Conservation (phyloP, 2,888 invertebrate species). For the Esperia sulphurella region DNA sequence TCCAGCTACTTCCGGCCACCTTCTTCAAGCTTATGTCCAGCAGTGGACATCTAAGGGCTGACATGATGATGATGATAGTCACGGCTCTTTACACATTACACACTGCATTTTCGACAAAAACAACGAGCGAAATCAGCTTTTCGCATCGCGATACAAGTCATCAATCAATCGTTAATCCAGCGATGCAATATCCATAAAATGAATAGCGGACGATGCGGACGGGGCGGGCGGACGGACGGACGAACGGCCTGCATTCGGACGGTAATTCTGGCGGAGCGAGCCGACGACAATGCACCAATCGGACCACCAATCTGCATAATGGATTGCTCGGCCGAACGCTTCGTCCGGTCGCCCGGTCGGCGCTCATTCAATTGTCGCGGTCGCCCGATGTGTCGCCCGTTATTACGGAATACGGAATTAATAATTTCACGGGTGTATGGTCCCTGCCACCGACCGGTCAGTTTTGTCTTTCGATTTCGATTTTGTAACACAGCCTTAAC, state of each 20-base stretch:
- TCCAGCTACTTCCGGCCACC: too few relatives aligned
- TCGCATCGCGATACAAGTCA: slow-evolving; percentile 38
- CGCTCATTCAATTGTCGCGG: slow-evolving; percentile 76
- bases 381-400: slow-evolving; percentile 67
- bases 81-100: background rate
- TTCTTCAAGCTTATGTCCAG: too few relatives aligned
- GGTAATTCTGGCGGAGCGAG: slow-evolving; percentile 51
- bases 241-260: background rate
- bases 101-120: slow-evolving; percentile 1
- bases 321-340: slow-evolving; percentile 73
- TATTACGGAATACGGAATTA: slow-evolving; percentile 71
- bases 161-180: slow-evolving; percentile 70
- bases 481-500: background rate
- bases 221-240: too few relatives aligned
- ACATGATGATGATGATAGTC: too few relatives aligned
- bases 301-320: slow-evolving; percentile 76
- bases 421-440: slow-evolving; percentile 52
- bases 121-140: slow-evolving; percentile 40
- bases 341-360: slow-evolving; percentile 66
- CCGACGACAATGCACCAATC: slow-evolving; percentile 76
- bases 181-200: slow-evolving; percentile 63
- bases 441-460: background rate
- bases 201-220: slow-evolving; percentile 29
- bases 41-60: too few relatives aligned
- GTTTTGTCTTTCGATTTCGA: slow-evolving; percentile 37